Evolutionary conservation across 2,113 vertebrate species (phyloP), one percentile per base, ranked within the genome.

Genomic region (Brevimyrus niger): DNA sequence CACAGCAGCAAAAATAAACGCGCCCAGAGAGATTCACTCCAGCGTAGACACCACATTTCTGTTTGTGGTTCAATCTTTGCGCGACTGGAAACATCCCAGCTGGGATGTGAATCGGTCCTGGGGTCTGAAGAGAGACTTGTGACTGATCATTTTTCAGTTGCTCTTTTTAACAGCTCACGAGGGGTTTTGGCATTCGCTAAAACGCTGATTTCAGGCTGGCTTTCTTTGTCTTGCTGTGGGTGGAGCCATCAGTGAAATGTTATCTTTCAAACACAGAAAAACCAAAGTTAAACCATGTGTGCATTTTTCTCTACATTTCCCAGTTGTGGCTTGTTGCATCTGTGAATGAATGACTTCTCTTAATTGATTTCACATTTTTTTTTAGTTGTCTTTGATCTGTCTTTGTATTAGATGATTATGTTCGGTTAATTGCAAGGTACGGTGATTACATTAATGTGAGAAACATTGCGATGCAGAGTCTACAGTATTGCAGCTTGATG

Each of bases 391-490:
- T 46, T 61, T 27, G 15, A 23, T 55, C 5, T 51, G 50, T 51
- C 51, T 10, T 69, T 86, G 19, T 86, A 44, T 86, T 86, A 47
- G 9, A 42, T 55, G 55, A 86, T 23, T 65, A 86, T 87, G n/a
- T 27, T 27, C 23, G 50, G 31, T 51, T 85, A 13, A 55, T 80
- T 89, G 17, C 83, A 73, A 87, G 27, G 89, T 61, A 53, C 38
- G 17, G 17, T 61, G 73, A 87, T 89, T 89, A 87, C 58, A 19
- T 83, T 86, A n/a, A 86, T 86, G 65, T 19, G 83, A 87, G 55
- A 38, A 51, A 87, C 46, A 73, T 13, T 73, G 53, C 5, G 58
- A 35, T 51, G 58, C 51, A n/a, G 86, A 42, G 21, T 11, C 50
- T 46, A 19, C 46, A 31, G 27, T 35, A 23, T 83, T 9, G 38